Conservation (phyloP, 2,113 vertebrate species). For the Phodopus roborovskii region DNA sequence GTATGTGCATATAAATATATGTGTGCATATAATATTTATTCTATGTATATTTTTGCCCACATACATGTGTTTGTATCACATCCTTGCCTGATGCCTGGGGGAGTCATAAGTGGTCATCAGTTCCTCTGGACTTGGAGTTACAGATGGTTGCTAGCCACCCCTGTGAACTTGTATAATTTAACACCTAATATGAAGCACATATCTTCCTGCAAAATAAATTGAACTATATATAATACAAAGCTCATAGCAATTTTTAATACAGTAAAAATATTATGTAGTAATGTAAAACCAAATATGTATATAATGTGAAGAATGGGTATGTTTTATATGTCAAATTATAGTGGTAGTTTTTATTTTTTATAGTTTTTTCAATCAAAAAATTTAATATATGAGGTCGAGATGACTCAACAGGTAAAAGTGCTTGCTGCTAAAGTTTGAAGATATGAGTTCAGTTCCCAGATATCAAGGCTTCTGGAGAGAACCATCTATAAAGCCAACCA, state of each 20-base stretch:
- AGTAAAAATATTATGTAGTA: background rate
- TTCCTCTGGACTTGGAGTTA: background rate
- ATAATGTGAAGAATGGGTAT: background rate
- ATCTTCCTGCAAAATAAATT: background rate
- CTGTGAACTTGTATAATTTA: background rate
- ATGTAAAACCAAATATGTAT: background rate
- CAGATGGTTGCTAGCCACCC: background rate
- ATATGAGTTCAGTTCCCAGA: background rate
- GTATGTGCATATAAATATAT: background rate
- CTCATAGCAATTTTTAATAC: background rate
- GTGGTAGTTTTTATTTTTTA: background rate
- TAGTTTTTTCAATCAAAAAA: background rate
- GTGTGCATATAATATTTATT: too few species aligned
- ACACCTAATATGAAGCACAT: background rate
- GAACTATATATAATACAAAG: background rate
- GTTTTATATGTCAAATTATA: background rate
- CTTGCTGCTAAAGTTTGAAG: background rate
- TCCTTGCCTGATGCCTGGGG: background rate
- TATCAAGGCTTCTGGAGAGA: background rate
- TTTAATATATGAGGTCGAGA: background rate
- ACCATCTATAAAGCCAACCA: background rate
- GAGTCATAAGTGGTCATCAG: too few species aligned
- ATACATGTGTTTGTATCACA: background rate
- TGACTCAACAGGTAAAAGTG: background rate
- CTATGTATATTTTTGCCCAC: too few species aligned